phyloP scores from a whole-genome alignment of 1,140 invertebrate species.

The Drosophila sturtevanti region DNA sequence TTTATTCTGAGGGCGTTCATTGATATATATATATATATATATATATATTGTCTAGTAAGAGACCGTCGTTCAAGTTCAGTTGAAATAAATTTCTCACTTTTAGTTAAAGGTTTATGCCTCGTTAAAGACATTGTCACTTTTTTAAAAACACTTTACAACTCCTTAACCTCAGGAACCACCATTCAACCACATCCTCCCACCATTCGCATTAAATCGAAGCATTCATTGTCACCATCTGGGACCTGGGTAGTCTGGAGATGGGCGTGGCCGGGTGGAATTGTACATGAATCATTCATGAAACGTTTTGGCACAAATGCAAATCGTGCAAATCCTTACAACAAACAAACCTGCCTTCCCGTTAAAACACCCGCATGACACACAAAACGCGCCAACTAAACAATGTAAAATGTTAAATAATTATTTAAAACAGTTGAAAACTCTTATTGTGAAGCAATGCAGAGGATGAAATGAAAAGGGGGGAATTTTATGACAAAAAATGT shows the following conservation, averaged over 20 bases:
- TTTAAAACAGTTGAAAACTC: constrained; percentile 54
- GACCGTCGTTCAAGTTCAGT: no score
- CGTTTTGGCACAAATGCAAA: constrained; percentile 76
- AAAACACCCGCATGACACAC: constrained; percentile 33
- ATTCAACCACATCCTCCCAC: background rate
- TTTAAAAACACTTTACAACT: background rate
- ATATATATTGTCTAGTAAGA: no score
- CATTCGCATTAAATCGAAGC: constrained; percentile 57
- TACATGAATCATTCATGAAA: constrained; percentile 76
- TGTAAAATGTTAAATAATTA: constrained; percentile 80
- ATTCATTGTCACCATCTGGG: constrained; percentile 69
- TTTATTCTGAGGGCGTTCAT: no score
- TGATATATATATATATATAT: no score
- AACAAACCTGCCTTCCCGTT: constrained; percentile 47
- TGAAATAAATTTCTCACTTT: no score
- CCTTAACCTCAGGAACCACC: background rate
- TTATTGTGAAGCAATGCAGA: background rate
- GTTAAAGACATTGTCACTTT: background rate
- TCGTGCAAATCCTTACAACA: constrained; percentile 75
- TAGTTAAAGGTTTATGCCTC: background rate
- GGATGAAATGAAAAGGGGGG: constrained; percentile 5
- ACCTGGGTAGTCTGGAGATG: constrained; percentile 33
- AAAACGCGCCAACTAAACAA: constrained; percentile 67
- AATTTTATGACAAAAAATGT: constrained; percentile 59
- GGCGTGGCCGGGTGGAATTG: background rate